These are phyloP conservation scores for Oryzias sinensis DNA, from an alignment of 2,797 vertebrate genomes.

Conservation along the genomic window DNA sequence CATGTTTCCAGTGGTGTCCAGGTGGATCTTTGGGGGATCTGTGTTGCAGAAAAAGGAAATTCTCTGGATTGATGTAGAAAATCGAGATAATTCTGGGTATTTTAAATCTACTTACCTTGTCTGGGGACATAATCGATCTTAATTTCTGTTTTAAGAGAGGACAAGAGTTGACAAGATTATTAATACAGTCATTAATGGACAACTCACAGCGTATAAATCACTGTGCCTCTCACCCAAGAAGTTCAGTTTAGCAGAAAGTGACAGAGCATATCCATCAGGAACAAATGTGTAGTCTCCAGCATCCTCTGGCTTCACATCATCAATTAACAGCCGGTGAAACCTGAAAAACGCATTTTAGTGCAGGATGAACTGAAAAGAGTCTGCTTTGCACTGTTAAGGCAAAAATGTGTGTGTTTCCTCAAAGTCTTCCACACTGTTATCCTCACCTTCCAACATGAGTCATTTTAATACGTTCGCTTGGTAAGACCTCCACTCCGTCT, in stretches of 20 bases:
- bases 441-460: slow-evolving; percentile 84
- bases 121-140: slow-evolving; percentile 91
- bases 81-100: neutral
- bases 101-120: slow-evolving; percentile 70
- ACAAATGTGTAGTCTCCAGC: slow-evolving; percentile 91
- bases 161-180: slow-evolving; percentile 8
- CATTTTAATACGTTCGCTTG: slow-evolving; percentile 84
- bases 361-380: neutral
- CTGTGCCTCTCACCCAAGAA: slow-evolving; percentile 84
- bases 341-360: slow-evolving; percentile 61
- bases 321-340: slow-evolving; percentile 83
- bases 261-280: slow-evolving; percentile 89
- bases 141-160: slow-evolving; percentile 77
- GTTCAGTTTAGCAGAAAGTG: slow-evolving; percentile 91
- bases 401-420: neutral
- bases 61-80: neutral
- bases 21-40: slow-evolving; percentile 93
- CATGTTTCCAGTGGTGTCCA: slow-evolving; percentile 86
- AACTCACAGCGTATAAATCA: slow-evolving; percentile 10
- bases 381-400: neutral
- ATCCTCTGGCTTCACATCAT: slow-evolving; percentile 84
- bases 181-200: slow-evolving; percentile 9
- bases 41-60: neutral
- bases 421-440: neutral
- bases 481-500: slow-evolving; percentile 85